Base-by-base conservation (phyloP, 2,797 vertebrate genomes). In the Darevskia nairensis region DNA sequence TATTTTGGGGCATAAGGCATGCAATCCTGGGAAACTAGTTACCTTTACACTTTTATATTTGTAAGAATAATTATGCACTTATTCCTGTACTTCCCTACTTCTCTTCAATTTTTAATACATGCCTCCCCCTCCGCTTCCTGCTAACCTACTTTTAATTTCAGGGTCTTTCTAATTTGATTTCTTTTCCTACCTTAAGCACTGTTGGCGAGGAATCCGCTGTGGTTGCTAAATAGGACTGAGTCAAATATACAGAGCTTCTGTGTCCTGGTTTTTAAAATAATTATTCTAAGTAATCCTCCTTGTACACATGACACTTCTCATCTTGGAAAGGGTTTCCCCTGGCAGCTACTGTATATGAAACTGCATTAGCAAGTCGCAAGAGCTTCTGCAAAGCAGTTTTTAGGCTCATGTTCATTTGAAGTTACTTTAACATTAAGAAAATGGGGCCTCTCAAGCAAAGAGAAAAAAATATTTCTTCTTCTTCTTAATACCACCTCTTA, bases 101-200 rank as follows among this genome's bases (percentile, higher is more conserved):
- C 82, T 94, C 90, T 91, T 95, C 85, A 77, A 95, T 94, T 94
- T 95, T 95, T 94, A 91, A 95, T 95, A 87, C 86, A 93, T 86
- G 92, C 64, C 10, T 7, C 25, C n/a, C 55, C 68, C 23, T 25
- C 8, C 5, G 84, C 93, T 89, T 93, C 87, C 80, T 69, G 90
- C 83, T 94, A 95, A 93, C 94, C 94, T 95, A 94, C 91, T 95
- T 95, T 92, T 83, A 87, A 3, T 92, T 91, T 92, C 84, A 76
- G 79, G 29, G 89, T 94, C 92, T 94, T 84, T 88, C 82, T 88
- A 92, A 82, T 29, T 86, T 85, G 46, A 78, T 86, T 46, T 61
- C 9, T 89, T 85, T 27, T 17, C 2, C 9, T 59, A 46, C 77
- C 35, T 35, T 9, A 86, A 82, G 21, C 59, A 61, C 35, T 17